phyloP scores from a whole-genome alignment of 2,888 invertebrate species.

The Tiphia femorata region DNA sequence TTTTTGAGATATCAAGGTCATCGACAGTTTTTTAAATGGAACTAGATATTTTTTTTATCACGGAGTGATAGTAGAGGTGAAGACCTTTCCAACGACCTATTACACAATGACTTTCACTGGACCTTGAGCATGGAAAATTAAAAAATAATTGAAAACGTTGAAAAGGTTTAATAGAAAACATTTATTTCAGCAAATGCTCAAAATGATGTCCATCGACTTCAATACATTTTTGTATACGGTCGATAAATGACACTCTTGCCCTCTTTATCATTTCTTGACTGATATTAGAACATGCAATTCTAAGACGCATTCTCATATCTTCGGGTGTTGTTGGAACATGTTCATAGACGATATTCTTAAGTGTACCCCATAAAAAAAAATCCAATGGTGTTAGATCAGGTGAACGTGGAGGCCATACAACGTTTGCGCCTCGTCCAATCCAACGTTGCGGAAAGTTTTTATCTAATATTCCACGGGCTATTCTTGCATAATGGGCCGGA shows the following conservation, averaged over 20 bases:
- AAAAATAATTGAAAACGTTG: too few relatives aligned
- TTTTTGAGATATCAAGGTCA: too few relatives aligned
- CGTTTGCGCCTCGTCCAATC: slow-evolving; percentile 4
- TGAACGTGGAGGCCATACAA: slow-evolving; percentile 6
- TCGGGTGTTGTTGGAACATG: background rate
- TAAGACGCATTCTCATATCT: background rate
- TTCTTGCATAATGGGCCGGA: slow-evolving; percentile 5
- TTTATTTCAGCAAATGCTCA: background rate
- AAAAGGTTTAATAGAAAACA: too few relatives aligned
- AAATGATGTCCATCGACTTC: background rate
- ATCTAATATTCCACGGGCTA: background rate
- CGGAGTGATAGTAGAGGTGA: too few relatives aligned
- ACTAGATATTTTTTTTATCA: too few relatives aligned
- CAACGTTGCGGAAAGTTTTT: slow-evolving; percentile 4
- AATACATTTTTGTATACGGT: background rate
- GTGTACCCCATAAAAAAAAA: slow-evolving; percentile 2
- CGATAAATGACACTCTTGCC: background rate
- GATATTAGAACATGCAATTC: background rate
- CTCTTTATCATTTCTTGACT: background rate
- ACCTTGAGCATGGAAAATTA: too few relatives aligned
- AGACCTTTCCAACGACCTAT: too few relatives aligned
- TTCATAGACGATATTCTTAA: background rate
- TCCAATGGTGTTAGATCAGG: slow-evolving; percentile 3
- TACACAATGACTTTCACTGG: too few relatives aligned
- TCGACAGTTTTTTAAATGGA: too few relatives aligned